Base-by-base conservation (phyloP, 2,113 vertebrate genomes). In the Ginglymostoma cirratum region DNA sequence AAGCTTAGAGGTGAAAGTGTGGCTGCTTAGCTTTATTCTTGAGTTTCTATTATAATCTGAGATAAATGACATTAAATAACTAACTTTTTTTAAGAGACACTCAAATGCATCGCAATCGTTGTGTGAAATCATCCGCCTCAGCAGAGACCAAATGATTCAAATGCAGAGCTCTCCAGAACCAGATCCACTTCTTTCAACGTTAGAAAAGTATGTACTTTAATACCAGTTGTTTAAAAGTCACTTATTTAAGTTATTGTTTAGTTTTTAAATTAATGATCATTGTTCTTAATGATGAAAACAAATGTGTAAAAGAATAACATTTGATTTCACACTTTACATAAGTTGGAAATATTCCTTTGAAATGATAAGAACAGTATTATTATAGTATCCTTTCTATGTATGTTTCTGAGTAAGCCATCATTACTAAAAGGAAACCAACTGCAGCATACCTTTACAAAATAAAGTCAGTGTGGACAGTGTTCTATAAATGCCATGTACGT, bases 61-160 rank as follows among this genome's bases (percentile, higher is more conserved):
- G 72, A 45, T 72, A 76, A 70, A 48, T 96, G 83, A 96, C 0
- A 87, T 96, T 96, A 93, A 96, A 12, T 94, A 66, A 48, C 65
- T 90, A 69, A 70, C 21, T 34, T 85, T 92, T 67, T 96, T 97
- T 95, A 96, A 99, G 99, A 98, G 99, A 96, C 99, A 99, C 97
- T 99, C 99, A 96, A 99, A 99, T 94, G 99, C 99, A 52, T 99
- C 99, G 5, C 99, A 99, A 97, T 99, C 99, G 0, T 98, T 99
- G 96, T 99, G 99, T 98, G 99, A 99, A 97, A 99, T 99, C 96
- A 99, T 99, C 97, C 98, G 99, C 96, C 98, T 99, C 96, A 99
- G 99, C 97, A 98, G 99, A 98, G 99, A 99, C 97, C 99, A 99
- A 98, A 99, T 99, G 98, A 98, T 99, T 96, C 99, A 99, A 97